A percentile compares a stretch with the other conserved stretches of the same genome.
Conservation (phyloP, 2,113 vertebrate genomes). For the Otus sunia region DNA sequence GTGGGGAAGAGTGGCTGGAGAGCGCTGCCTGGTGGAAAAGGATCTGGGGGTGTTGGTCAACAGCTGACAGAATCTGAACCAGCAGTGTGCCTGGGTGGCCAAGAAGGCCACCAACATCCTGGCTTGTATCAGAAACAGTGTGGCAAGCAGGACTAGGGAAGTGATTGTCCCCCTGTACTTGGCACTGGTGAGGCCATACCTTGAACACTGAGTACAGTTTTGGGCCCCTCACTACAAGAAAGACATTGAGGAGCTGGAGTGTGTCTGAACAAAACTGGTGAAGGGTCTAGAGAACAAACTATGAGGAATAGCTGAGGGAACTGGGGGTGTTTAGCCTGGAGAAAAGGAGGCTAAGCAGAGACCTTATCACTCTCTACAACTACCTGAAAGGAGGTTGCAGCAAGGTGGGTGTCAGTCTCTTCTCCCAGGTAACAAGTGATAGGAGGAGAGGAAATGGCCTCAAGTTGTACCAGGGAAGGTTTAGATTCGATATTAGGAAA, state of each 20-base stretch:
- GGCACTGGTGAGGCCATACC: not conserved
- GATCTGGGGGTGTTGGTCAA: not conserved
- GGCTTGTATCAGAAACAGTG: not conserved
- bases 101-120: not conserved
- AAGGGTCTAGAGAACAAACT: too few species aligned
- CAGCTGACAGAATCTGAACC: not conserved
- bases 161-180: not conserved
- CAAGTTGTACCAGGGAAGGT: not conserved
- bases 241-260: too few species aligned
- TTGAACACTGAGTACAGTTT: not conserved
- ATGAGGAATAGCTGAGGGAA: too few species aligned
- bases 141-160: not conserved
- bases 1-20: too few species aligned
- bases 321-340: not conserved
- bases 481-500: not conserved
- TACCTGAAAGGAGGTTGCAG: not conserved
- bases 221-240: not conserved
- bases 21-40: not conserved
- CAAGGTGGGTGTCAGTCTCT: not conserved
- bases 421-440: not conserved
- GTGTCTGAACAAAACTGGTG: too few species aligned
- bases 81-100: too few species aligned
- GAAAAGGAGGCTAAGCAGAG: not conserved
- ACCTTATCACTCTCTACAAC: not conserved
- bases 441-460: not conserved